Evolutionary conservation across 2,797 vertebrate genomes (phyloP), one percentile per base, ranked within the genome.

Genomic region (Brachyalestes nurse): DNA sequence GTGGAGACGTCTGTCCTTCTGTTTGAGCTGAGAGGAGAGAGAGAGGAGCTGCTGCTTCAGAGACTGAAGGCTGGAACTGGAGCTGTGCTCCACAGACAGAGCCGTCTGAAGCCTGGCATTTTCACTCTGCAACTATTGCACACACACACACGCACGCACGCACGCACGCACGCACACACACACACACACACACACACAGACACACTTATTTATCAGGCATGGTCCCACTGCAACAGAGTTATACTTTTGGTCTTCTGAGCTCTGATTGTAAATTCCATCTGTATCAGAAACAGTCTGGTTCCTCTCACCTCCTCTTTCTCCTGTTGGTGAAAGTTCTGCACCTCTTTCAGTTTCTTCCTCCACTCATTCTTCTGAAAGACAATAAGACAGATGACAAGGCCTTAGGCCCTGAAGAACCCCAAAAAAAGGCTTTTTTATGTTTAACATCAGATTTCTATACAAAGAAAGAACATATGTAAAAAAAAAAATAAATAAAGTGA

Each of bases 271-370:
- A 10, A 8, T 58, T 1, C 19, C 57, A 12, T 0, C 25, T 62
- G 2, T 62, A 14, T 62, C 14, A 34, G 23, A 6, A 62, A 34
- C 9, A 5, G 5, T 0, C 12, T n/a, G 16, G 21, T 70, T 55
- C 23, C 16, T 42, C 77, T 86, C 86, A 91, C 92, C 87, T 90
- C 86, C 77, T 82, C 88, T 83, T 86, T 92, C 65, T 93, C 90
- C 8, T 71, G 65, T 45, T 25, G 4, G 1, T 90, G 83, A 19
- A 86, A 77, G 55, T 84, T 84, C 1, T 91, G 88, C 51, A 92
- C 38, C 45, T 88, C 89, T 78, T 88, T 89, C 47, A 93, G 45
- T 57, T 82, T 92, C 25, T 73, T 90, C 72, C 88, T 92, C 90
- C 87, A 89, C 58, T 93, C 86, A 16, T 73, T 80, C 75, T 88